Evolutionary conservation across 1,140 invertebrate species (phyloP).

Genomic region (Drosophila orosa): DNA sequence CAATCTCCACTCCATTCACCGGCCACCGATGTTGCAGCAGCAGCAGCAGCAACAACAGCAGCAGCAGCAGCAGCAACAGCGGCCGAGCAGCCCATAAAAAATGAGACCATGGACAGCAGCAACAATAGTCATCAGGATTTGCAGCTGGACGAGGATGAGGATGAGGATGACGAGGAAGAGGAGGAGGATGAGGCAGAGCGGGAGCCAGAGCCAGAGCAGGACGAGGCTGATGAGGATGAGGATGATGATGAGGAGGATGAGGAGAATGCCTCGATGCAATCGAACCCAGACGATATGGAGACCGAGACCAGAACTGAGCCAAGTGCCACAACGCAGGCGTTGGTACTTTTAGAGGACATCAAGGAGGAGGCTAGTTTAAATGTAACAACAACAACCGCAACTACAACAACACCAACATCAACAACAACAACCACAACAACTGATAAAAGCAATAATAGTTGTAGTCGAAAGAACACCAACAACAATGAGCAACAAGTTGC

Average conservation of each 20-base stretch:
- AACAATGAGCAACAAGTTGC: conserved; percentile 42
- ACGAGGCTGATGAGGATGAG: neutral
- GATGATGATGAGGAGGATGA: conserved; percentile 67
- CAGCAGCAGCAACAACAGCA: conserved; percentile 37
- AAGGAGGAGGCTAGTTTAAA: conserved; percentile 72
- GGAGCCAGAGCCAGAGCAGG: neutral
- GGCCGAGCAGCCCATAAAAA: conserved; percentile 17
- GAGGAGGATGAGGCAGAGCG: conserved; percentile 16
- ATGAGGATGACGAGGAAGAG: conserved; percentile 22
- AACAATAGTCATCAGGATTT: conserved; percentile 31
- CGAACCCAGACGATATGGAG: conserved; percentile 71
- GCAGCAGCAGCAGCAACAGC: conserved; percentile 37
- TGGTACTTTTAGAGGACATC: conserved; percentile 29
- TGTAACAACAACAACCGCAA: conserved; percentile 70
- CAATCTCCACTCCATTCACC: conserved; percentile 74
- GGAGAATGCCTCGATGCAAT: conserved; percentile 71
- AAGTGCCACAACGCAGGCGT: conserved; percentile 28
- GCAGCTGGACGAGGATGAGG: conserved; percentile 30
- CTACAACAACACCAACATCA: conserved; percentile 40
- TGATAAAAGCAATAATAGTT: conserved; percentile 73
- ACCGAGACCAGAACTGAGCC: conserved; percentile 66
- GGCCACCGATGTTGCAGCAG: conserved; percentile 30
- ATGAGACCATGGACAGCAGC: conserved; percentile 19
- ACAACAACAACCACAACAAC: conserved; percentile 62
- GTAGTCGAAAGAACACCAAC: conserved; percentile 66